A percentile compares a stretch with the other conserved stretches of the same genome.
Evolutionary conservation across 2,888 invertebrate genomes (phyloP).

Genomic region (Oxystoma pomonae): DNA sequence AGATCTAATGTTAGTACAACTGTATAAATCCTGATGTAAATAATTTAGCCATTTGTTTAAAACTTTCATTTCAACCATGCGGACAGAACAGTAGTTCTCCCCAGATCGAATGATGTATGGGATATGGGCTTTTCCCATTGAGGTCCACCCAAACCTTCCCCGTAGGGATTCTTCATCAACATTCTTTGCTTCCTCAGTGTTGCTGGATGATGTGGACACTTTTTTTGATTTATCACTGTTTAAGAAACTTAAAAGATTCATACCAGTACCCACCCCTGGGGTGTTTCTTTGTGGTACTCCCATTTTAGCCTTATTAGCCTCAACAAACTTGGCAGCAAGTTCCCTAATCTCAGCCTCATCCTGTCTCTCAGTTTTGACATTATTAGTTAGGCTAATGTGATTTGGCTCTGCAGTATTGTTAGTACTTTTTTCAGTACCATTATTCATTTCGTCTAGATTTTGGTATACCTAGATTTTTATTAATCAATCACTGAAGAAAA

Average conservation of each 20-base stretch:
- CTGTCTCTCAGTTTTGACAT: slow-evolving; percentile 68
- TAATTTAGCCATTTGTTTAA: slow-evolving; percentile 85
- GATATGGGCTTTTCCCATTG: slow-evolving; percentile 78
- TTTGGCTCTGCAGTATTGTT: slow-evolving; percentile 9
- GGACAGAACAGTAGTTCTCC: slow-evolving; percentile 88
- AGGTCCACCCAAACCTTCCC: slow-evolving; percentile 88
- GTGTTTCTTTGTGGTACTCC: slow-evolving; percentile 44
- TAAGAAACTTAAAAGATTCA: slow-evolving; percentile 61
- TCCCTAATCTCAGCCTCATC: slow-evolving; percentile 87
- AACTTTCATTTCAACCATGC: slow-evolving; percentile 89
- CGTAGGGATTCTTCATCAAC: slow-evolving; percentile 72
- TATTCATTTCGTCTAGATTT: slow-evolving; percentile 30
- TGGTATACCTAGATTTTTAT: no score
- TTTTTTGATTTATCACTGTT: slow-evolving; percentile 40
- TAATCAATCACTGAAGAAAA: slow-evolving; percentile 18
- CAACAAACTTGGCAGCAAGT: slow-evolving; percentile 82
- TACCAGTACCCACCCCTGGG: slow-evolving; percentile 44
- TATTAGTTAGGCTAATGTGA: slow-evolving; percentile 13
- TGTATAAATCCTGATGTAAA: slow-evolving; percentile 85
- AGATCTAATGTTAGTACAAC: slow-evolving; percentile 87
- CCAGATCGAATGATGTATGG: slow-evolving; percentile 83
- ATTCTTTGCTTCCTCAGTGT: slow-evolving; percentile 39
- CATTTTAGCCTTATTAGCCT: slow-evolving; percentile 52
- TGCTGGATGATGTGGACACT: slow-evolving; percentile 42
- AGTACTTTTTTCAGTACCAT: slow-evolving; percentile 21